These are phyloP conservation scores for Oncorhynchus kisutch DNA, from an alignment of 2,113 vertebrate species.

Conservation along the genomic window DNA sequence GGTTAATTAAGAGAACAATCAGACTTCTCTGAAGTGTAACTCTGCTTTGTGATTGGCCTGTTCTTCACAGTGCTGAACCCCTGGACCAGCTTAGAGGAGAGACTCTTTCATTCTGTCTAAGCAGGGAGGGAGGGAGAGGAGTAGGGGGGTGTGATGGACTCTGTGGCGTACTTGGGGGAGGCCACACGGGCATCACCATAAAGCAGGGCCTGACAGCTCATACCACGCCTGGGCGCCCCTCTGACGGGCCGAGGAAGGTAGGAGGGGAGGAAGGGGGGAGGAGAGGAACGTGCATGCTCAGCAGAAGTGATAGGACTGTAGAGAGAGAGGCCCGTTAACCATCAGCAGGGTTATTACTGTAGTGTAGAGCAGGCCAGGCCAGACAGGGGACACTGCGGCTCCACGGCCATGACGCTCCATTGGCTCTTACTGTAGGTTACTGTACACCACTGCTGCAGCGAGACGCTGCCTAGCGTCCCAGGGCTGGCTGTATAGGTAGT, in stretches of 20 bases:
- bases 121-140: conserved; percentile 1
- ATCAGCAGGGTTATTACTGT: conserved; percentile 59
- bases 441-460: no score
- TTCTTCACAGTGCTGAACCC: conserved; percentile 54
- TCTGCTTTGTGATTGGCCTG: conserved; percentile 50
- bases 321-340: conserved; percentile 58
- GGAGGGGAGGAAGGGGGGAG: conserved; percentile 9
- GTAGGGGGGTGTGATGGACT: conserved; percentile 53
- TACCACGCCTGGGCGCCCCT: conserved; percentile 75
- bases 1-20: conserved; percentile 9
- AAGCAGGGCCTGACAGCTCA: conserved; percentile 79
- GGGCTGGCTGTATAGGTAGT: no score
- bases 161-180: conserved; percentile 57
- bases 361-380: no score
- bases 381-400: conserved; percentile 67
- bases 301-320: conserved; percentile 67
- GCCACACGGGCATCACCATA: conserved; percentile 64
- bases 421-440: conserved; percentile 51
- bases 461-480: no score
- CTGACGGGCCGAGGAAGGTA: conserved; percentile 57
- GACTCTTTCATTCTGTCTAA: conserved; percentile 56
- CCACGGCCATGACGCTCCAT: conserved; percentile 47
- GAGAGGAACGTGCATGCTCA: conserved; percentile 65
- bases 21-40: conserved; percentile 39
- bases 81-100: conserved; percentile 37